A percentile compares a stretch with the other conserved stretches of the same genome.
Conservation (phyloP, 2,113 vertebrate genomes). For the Salvelinus fontinalis region DNA sequence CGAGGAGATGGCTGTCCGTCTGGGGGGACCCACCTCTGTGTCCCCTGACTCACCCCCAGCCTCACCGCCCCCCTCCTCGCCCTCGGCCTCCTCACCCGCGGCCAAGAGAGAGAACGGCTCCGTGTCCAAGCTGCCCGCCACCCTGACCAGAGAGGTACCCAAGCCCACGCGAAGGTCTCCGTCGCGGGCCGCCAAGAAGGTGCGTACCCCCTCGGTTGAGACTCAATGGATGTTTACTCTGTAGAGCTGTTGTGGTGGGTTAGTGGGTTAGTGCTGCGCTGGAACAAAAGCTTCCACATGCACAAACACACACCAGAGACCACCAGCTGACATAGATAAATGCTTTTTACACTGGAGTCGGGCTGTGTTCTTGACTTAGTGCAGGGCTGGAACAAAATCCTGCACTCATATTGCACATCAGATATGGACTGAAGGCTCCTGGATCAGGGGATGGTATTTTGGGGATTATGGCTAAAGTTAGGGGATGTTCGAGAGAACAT, state of each 20-base stretch:
- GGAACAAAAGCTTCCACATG: too few relatives aligned
- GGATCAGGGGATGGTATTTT: too few relatives aligned
- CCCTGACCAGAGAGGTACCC: conserved; percentile 61
- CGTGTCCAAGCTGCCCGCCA: conserved; percentile 74
- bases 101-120: conserved; percentile 76
- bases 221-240: too few relatives aligned
- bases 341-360: too few relatives aligned
- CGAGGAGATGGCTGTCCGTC: conserved; percentile 81
- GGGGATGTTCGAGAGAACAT: too few relatives aligned
- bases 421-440: too few relatives aligned
- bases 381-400: background rate
- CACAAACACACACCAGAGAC: too few relatives aligned
- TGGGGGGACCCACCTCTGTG: conserved; percentile 30
- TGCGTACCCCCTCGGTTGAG: conserved; percentile 49
- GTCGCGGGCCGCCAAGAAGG: conserved; percentile 82
- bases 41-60: conserved; percentile 7
- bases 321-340: too few relatives aligned
- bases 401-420: background rate
- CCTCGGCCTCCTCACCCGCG: conserved; percentile 18
- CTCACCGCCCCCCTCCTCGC: conserved; percentile 23
- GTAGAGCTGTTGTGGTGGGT: too few relatives aligned
- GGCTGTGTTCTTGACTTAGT: too few relatives aligned
- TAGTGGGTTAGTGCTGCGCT: too few relatives aligned
- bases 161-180: conserved; percentile 76
- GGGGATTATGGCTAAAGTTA: too few relatives aligned